Base-by-base conservation (phyloP, 35 echinoderm and acorn worm genomes). In the Holothuria glaberrima region DNA sequence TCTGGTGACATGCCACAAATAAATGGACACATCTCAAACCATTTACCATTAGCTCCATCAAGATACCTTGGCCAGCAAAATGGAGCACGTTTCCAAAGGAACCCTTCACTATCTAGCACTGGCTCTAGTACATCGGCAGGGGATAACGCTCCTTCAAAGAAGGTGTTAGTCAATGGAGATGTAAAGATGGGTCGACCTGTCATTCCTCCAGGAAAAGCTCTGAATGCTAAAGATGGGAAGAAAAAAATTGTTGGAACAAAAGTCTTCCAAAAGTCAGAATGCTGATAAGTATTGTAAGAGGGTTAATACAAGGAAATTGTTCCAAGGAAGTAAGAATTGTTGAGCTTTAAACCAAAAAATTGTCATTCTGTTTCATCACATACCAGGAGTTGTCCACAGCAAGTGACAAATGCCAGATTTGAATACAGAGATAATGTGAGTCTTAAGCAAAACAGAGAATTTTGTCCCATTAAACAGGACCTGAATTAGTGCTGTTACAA, bases 231-330 rank as follows among this genome's bases (percentile, higher is more conserved):
- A 64, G 90, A 88, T 36, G 83, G 83, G 21, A 75, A 71, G 33
- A 70, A 60, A 25, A 92, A 92, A 54, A 77, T 73, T 66, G 30
- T 92, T 12, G 84, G 67, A 2, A 34, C 60, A 22, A 84, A 81
- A 38, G 71, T 94, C 24, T 94, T 67, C 48, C 87, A 90, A 25
- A 90, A 89, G 9, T 90, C 88, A 54, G 75, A 89, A 35, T 94
- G 92, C 57, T 94, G 69, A 86, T 69, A 19, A 14, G 3, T 54
- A 54, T 12, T 54, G 16, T 17, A 54, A 54, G 9, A 54, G 50
- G 50, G 5, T 54, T 9, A 9, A 12, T 54, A 1, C 12, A 54
- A 17, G 12, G 12, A 0, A 0, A 54, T 0, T 14, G 50, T 5
- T 0, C 3, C 12, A 54, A 54, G 5, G 2, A 41, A 4, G 36